Base-by-base conservation (phyloP, 92 coral and sea anemone species). In the Palythoa heliodiscus region DNA sequence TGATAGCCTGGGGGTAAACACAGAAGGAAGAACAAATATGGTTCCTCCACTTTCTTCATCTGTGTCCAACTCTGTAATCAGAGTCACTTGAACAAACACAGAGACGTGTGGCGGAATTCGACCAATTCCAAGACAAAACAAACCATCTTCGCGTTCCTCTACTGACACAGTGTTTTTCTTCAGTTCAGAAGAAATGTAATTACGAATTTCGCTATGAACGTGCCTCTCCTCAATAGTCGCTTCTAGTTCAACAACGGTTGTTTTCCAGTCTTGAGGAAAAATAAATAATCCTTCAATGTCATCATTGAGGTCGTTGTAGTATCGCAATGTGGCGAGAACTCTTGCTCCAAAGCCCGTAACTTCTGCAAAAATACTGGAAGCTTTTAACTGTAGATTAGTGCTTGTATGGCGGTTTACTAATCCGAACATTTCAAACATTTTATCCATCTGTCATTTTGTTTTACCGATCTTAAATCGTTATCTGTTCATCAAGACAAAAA, bases 271-370 rank as follows among this genome's bases (percentile, higher is more conserved):
- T 91, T 94, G 94, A 52, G 98, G 98, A 60, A 90, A 95, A 73
- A 95, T 89, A 89, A 93, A 95, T 24, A 92, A 50, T 5, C 95
- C 98, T 87, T 95, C 98, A 50, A 90, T 87, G 55, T 93, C 95
- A 77, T 90, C 90, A 6, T 92, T 97, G 64, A 94, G 93, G 55
- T 93, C 92, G 76, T 95, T 95, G 84, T 76, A 95, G 88, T 95
- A 95, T 35, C 95, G 92, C 54, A 95, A 82, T 37, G 94, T 94
- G 19, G 98, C 98, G 81, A 92, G 83, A 69, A 92, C 87, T 72
- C 98, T 83, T 52, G 98, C 97, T 3, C 95, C 95, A 91, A 95
- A 95, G n/a, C 98, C 98, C 73, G 93, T 93, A 16, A 95, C 95
- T 69, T 95, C 97, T 52, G 97, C 98, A 83, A 92, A 95, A 54